phyloP scores from a whole-genome alignment of 2,797 vertebrate genomes.

The Coendou prehensilis region DNA sequence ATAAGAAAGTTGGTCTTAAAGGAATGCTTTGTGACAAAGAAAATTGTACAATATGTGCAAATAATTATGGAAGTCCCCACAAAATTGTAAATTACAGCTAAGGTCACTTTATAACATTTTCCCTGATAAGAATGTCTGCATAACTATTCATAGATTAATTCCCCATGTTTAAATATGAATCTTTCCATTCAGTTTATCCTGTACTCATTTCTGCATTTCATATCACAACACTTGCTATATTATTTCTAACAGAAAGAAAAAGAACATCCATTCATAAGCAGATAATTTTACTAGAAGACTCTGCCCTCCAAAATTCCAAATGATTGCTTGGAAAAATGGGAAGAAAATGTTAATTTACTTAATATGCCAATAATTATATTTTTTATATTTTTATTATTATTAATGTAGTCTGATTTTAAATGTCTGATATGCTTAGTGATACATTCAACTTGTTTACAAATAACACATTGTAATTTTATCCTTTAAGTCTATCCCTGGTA shows the following conservation, averaged over 20 bases:
- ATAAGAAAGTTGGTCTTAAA: conserved; percentile 20
- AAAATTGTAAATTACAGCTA: neutral
- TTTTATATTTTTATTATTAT: neutral
- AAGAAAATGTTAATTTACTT: neutral
- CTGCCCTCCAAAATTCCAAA: neutral
- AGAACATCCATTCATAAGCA: neutral
- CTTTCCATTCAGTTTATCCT: neutral
- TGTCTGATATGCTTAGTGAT: neutral
- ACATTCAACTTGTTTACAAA: neutral
- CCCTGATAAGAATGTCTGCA: neutral
- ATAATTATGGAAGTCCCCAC: neutral
- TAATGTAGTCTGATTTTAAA: neutral
- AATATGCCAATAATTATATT: neutral
- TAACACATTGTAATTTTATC: neutral
- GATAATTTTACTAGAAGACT: neutral
- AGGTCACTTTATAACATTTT: neutral
- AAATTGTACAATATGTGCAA: neutral
- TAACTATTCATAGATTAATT: conserved; percentile 2
- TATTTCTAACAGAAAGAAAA: conserved; percentile 35
- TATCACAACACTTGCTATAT: neutral
- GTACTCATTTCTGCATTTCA: conserved; percentile 8
- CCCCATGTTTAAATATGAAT: neutral
- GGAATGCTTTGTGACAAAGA: neutral
- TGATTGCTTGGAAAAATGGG: neutral
- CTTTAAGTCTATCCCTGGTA: neutral